Base-by-base conservation (phyloP, 2,888 invertebrate species). In the Callyntrura guangdongensis region DNA sequence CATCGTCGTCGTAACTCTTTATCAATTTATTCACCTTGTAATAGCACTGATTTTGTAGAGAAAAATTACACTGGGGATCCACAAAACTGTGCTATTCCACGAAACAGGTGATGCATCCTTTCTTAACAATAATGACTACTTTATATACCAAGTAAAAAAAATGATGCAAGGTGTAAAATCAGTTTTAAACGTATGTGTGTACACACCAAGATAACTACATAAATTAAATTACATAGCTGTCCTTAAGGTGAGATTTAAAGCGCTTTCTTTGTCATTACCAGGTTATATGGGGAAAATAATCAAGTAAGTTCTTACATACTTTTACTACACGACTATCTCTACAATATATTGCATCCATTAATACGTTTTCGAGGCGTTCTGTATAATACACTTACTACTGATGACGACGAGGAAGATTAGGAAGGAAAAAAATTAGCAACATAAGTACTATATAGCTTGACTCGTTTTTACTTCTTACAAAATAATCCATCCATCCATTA, bases 231-330 rank as follows among this genome's bases (percentile, higher is more conserved):
- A 83, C 45, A 36, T 86, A 91, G 90, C 56, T 87, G 83, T 87
- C 86, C 90, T 36, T 87, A 72, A 82, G 90, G 90, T 91, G 90
- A 91, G 90, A 91, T 91, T 86, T 91, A 87, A 91, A 91, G 72
- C 90, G 90, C 90, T 91, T 91, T 91, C 45, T 82, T 91, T 77
- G 83, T 87, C 74, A 77, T 49, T 22, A 27, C n/a, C 47, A 69
- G 64, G 64, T 67, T 83, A 64, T 81, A 77, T 14, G 8, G 11
- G 59, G n/a, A 59, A 64, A 82, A 61, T 27, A 45, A 64, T 8
- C 64, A 64, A 17, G 27, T n/a, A 36, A 36, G 36, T 36, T 36
- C n/a, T 17, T 14, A 59, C n/a, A 59, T 27, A 67, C 67, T 67
- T 5, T 25, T 67, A 67, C 27, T 72, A 36, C 36, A 36, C 6